Evolutionary conservation across 2,113 vertebrate species (phyloP).

Genomic region (Urocitellus parryii): DNA sequence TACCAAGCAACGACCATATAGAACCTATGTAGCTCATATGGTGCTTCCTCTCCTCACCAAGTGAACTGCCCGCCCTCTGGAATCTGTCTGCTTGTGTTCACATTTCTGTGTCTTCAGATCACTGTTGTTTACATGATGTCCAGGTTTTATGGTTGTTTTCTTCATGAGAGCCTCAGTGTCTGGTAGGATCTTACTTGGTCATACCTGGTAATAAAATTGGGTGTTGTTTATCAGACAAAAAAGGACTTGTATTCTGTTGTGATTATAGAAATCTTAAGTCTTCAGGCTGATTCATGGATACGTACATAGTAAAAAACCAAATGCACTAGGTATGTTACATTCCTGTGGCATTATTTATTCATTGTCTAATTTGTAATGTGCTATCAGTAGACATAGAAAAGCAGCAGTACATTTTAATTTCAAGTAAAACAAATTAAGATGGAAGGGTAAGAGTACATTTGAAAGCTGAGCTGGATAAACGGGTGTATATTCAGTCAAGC

Average conservation of each 20-base stretch:
- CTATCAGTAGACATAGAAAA: neutral
- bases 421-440: neutral
- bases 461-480: neutral
- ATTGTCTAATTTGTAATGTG: neutral
- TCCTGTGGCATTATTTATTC: neutral
- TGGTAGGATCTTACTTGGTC: neutral
- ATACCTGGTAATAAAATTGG: neutral
- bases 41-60: neutral
- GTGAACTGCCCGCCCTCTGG: neutral
- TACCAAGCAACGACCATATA: too few species aligned
- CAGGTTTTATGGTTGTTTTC: neutral
- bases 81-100: neutral
- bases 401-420: conserved; percentile 12
- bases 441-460: neutral
- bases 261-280: neutral
- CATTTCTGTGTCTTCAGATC: too few species aligned
- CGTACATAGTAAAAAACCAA: neutral
- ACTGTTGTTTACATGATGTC: neutral
- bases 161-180: neutral
- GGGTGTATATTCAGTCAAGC: neutral
- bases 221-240: neutral
- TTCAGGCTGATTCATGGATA: neutral
- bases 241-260: neutral
- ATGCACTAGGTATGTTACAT: neutral
- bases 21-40: accelerated